A percentile compares a stretch with the other conserved stretches of the same genome.
These are phyloP conservation scores for Stictocephala bisonia DNA, from an alignment of 2,888 invertebrate species.

Conservation along the genomic window DNA sequence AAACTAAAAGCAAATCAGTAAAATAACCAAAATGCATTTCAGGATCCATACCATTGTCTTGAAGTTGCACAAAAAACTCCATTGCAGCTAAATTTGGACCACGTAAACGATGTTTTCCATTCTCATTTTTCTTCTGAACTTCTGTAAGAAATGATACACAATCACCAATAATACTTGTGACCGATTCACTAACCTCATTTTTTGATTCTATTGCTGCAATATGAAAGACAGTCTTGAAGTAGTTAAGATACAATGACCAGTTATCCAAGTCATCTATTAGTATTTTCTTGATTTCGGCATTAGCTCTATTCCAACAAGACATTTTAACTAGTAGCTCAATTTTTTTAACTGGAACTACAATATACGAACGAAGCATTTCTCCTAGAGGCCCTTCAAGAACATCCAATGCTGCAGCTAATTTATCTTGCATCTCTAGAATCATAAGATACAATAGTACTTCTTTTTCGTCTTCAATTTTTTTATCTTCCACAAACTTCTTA, in stretches of 20 bases:
- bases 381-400: constrained; percentile 84
- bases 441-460: constrained; percentile 92
- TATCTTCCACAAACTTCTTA: constrained; percentile 85
- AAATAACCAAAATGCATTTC: constrained; percentile 66
- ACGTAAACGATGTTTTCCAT: constrained; percentile 65
- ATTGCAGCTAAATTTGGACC: constrained; percentile 88
- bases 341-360: constrained; percentile 73
- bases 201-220: constrained; percentile 63
- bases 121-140: constrained; percentile 55
- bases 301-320: constrained; percentile 79
- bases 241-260: constrained; percentile 66
- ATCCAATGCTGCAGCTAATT: constrained; percentile 82
- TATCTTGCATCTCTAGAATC: constrained; percentile 74
- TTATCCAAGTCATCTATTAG: constrained; percentile 73
- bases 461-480: constrained; percentile 92
- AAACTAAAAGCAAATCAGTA: constrained; percentile 78
- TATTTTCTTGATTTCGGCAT: constrained; percentile 78
- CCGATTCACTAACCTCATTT: constrained; percentile 62
- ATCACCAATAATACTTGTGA: constrained; percentile 62
- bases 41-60: constrained; percentile 68
- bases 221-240: constrained; percentile 62
- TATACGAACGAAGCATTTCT: constrained; percentile 74
- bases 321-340: constrained; percentile 80
- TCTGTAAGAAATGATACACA: constrained; percentile 64
- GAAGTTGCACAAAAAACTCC: constrained; percentile 76